Percentiles rank a stretch among this genome's conserved stretches.
These are phyloP conservation scores for Ectropis crepuscularia DNA, from an alignment of 2,888 invertebrate species.

Conservation along the genomic window DNA sequence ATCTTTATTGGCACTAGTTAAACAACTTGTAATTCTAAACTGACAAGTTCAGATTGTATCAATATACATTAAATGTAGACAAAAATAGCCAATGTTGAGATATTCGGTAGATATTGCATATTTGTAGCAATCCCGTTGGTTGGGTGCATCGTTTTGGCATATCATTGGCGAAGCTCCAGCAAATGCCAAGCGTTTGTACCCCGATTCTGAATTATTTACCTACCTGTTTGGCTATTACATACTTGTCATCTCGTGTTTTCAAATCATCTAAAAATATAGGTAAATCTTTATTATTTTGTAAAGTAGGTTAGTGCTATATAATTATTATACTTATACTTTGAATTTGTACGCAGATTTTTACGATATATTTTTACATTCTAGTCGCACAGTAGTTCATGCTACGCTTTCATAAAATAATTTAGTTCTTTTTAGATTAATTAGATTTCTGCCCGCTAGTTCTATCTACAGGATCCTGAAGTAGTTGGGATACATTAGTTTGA, in stretches of 20 bases:
- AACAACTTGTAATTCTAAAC: not conserved
- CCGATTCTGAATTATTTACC: not conserved
- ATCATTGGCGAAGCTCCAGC: slow-evolving; percentile 6
- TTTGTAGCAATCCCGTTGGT: slow-evolving; percentile 1
- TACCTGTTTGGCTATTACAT: slow-evolving; percentile 9
- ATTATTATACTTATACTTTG: not conserved
- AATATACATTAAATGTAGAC: not conserved
- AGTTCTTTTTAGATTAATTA: slow-evolving; percentile 62
- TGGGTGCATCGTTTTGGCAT: not conserved
- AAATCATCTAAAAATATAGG: slow-evolving; percentile 2
- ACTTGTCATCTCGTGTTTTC: not conserved
- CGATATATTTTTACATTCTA: slow-evolving; percentile 49
- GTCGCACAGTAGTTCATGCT: slow-evolving; percentile 72
- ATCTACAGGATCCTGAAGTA: slow-evolving; percentile 55
- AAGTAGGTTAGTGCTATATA: slow-evolving; percentile 5
- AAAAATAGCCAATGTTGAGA: slow-evolving; percentile 1
- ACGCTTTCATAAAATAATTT: slow-evolving; percentile 65
- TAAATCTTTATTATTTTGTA: not conserved
- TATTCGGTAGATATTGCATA: slow-evolving; percentile 4
- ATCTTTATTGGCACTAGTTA: not conserved
- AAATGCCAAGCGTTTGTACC: not conserved
- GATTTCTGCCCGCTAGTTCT: slow-evolving; percentile 69
- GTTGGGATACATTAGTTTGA: slow-evolving; percentile 60
- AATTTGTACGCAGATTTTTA: slow-evolving; percentile 41
- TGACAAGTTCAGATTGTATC: not conserved